These are phyloP conservation scores for Eretmocerus hayati DNA, from an alignment of 2,888 invertebrate species.

Conservation along the genomic window DNA sequence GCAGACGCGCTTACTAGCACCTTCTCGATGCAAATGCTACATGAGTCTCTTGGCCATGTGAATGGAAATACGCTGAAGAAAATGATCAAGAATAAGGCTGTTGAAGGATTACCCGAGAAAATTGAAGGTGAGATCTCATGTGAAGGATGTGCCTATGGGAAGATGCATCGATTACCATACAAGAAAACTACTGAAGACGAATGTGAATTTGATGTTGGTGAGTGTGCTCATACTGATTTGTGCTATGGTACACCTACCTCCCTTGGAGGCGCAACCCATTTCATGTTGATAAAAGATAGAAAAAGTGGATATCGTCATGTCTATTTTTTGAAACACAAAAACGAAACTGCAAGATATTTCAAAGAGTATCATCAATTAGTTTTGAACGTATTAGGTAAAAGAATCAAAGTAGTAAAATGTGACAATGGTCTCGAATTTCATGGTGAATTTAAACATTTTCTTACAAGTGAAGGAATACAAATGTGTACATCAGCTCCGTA, in stretches of 20 bases:
- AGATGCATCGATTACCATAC: conserved; percentile 26
- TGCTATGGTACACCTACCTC: conserved; percentile 28
- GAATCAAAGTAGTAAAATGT: conserved; percentile 7
- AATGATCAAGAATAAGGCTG: background rate
- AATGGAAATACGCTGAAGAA: conserved; percentile 12
- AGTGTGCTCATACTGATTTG: conserved; percentile 27
- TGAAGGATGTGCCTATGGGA: conserved; percentile 27
- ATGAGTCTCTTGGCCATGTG: conserved; percentile 24
- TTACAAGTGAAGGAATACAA: conserved; percentile 6
- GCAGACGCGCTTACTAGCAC: background rate
- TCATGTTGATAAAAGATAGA: conserved; percentile 30
- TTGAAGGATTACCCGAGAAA: conserved; percentile 14
- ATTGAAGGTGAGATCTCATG: conserved; percentile 24
- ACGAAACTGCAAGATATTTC: too few relatives aligned
- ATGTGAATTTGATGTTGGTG: conserved; percentile 25
- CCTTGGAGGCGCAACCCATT: conserved; percentile 28
- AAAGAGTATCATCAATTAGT: conserved; percentile 22
- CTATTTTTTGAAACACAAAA: too few relatives aligned
- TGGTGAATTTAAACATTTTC: conserved; percentile 5
- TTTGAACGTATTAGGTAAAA: conserved; percentile 7
- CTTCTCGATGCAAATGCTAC: too few relatives aligned
- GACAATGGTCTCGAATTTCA: conserved; percentile 17
- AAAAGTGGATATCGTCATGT: conserved; percentile 28
- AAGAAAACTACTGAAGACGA: too few relatives aligned
- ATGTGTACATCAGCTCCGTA: conserved; percentile 20